Base-by-base conservation (phyloP, 2,888 invertebrate species). In the Orthosia incerta region DNA sequence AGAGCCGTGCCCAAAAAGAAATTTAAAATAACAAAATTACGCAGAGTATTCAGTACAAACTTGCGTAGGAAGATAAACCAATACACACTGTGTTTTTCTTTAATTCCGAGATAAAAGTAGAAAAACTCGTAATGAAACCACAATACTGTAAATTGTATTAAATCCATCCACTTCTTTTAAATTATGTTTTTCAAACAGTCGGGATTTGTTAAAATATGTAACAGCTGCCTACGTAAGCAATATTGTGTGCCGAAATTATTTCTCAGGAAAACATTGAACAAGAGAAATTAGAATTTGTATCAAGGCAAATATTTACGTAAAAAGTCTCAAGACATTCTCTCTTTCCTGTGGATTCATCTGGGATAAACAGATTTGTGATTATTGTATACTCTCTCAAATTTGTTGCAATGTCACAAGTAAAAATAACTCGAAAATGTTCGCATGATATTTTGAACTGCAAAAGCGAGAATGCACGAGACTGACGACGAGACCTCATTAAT, bases 111-210 rank as follows among this genome's bases (percentile, higher is more conserved):
- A 48, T 69, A 46, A 31, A 69, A 53, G 13, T 11, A 51, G 20
- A 74, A 67, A 64, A 67, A 39, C 9, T 39, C 39, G 39, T 39
- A 80, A 74, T 53, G 20, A 56, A 66, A 57, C 39, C 16, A 67
- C 20, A 79, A 80, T 66, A 59, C 62, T 23, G 55, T 55, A 66
- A 66, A 69, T 74, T 59, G 45, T 80, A 62, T 57, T 62, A 69
- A 74, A 81, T 59, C 64, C 16, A 71, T 62, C 31, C 15, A 50
- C 64, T 71, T 51, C 20, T 18, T 39, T 50, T 61, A 57, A 61
- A 71, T 80, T 62, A 70, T 39, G 72, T 82, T 66, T 51, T 12
- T 45, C 55, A 66, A 80, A 72, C 59, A 72, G n/a, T 53, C 26
- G n/a, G 1, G 15, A 48, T 64, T 79, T 57, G 18, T 11, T 53